Evolutionary conservation across 1,140 invertebrate genomes (phyloP).

Genomic region (Glomeris maerens): DNA sequence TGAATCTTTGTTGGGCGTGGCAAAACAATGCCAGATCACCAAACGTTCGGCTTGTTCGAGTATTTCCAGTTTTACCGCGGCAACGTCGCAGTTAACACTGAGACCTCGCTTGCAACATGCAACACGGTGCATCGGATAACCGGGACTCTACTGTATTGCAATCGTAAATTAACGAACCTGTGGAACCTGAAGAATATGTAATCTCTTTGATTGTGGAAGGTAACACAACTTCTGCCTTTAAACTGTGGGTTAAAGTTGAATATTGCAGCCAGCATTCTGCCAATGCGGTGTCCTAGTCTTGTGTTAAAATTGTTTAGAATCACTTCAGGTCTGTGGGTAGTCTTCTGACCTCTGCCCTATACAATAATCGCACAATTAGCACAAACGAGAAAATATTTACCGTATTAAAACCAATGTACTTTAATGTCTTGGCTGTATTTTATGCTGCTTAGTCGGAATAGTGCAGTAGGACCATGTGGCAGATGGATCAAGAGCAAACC

Average conservation of each 20-base stretch:
- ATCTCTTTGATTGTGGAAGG: conserved; percentile 97
- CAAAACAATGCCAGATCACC: too few species aligned
- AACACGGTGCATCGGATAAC: background rate
- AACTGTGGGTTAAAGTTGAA: conserved; percentile 96
- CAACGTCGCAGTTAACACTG: too few species aligned
- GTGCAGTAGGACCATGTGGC: conserved; percentile 87
- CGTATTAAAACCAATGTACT: conserved; percentile 26
- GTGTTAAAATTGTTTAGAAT: conserved; percentile 95
- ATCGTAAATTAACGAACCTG: conserved; percentile 41
- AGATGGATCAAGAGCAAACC: conserved; percentile 83
- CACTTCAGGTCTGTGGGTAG: conserved; percentile 78
- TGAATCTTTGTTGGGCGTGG: too few species aligned
- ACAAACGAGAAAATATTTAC: background rate
- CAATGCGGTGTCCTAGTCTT: conserved; percentile 72
- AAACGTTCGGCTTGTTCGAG: too few species aligned
- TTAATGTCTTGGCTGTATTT: conserved; percentile 36
- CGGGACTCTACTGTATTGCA: conserved; percentile 4
- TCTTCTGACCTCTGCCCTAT: conserved; percentile 40
- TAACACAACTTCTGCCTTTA: conserved; percentile 76
- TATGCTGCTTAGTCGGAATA: conserved; percentile 47
- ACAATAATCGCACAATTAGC: background rate
- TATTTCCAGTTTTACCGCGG: too few species aligned
- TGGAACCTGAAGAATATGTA: conserved; percentile 98
- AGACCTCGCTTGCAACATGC: background rate
- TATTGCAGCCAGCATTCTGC: conserved; percentile 83